Base-by-base conservation (phyloP, 2,797 vertebrate genomes). In the Myotis planiceps region DNA sequence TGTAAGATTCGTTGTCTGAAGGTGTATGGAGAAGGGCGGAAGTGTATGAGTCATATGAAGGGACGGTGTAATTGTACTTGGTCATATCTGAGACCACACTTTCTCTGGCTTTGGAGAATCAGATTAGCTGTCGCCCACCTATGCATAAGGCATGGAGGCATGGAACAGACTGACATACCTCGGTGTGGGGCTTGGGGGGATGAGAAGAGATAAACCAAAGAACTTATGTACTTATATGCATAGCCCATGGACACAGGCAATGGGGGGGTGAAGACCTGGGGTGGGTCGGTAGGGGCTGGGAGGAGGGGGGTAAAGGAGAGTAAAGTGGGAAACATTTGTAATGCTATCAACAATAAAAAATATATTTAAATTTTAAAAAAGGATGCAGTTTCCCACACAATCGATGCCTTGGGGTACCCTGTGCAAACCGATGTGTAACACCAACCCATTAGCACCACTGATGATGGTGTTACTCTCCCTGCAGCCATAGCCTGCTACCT, bases 351-450 rank as follows among this genome's bases (percentile, higher is more conserved):
- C 58, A 60, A 60, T 60, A 60, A 29, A 60, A 27, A 60, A 60
- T 29, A 58, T 60, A 29, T 60, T 60, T 60, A 14, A 60, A 29
- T 29, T 2, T 60, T 60, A 14, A 14, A 60, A 60, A 98, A 98
- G 96, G 89, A 88, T 87, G 45, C 60, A 34, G 79, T 94, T 79
- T 97, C 83, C 96, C 88, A 93, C 95, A 72, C 37, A 16, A 9
- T 3, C 0, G 0, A 84, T 42, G n/a, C 71, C 60, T 92, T 98
- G 98, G 97, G 97, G 68, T 88, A 21, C 66, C 69, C 27, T 97
- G 97, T 98, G 98, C 98, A 99, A 99, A 99, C 98, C 98, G 98
- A 96, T 98, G 98, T 98, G 98, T 99, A 99, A 99, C 99, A 98
- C 97, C 98, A 96, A 94, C 88, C 95, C 97, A 95, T 99, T 98